Evolutionary conservation across 2,888 invertebrate genomes (phyloP), one percentile per base, ranked within the genome.

Genomic region (Acronicta psi): DNA sequence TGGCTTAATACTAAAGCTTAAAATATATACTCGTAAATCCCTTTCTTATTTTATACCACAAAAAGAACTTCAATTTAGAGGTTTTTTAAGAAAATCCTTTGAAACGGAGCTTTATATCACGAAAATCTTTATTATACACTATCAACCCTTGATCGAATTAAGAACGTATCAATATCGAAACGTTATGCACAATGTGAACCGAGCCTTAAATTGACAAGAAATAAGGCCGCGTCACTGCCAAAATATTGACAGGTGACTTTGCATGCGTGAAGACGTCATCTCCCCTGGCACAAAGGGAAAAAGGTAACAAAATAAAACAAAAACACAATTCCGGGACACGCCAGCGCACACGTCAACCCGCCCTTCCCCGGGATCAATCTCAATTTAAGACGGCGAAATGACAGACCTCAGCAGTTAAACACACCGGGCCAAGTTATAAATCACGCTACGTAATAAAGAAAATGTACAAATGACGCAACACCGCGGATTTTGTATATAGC

Each of bases 341-440:
- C 75, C 80, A 80, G 77, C 80, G 75, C 75, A 79, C 78, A 80
- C 84, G 86, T 87, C 87, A 87, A 80, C 81, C 80, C 84, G 81
- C 83, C 83, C 85, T 85, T 86, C 86, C 82, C 82, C 68, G 73
- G 88, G 90, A 93, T 93, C 93, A 92, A 93, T 93, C 93, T 93
- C 93, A 93, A 93, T 93, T 93, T 92, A 88, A 93, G 92, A 89
- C 86, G 87, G 83, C 84, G 87, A 92, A 92, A 92, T 92, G 92
- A 92, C 92, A 92, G 88, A 90, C 85, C 87, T 88, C 84, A 89
- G 90, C 93, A 92, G 93, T 93, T 93, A 93, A 90, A 91, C 92
- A 84, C 92, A 93, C 92, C 92, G 88, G 92, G 89, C 85, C 84
- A 84, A 84, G 84, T 82, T 87, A 93, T 94, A 93, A 92, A 93